Base-by-base conservation (phyloP, 2,797 vertebrate genomes). In the Momotus momota region DNA sequence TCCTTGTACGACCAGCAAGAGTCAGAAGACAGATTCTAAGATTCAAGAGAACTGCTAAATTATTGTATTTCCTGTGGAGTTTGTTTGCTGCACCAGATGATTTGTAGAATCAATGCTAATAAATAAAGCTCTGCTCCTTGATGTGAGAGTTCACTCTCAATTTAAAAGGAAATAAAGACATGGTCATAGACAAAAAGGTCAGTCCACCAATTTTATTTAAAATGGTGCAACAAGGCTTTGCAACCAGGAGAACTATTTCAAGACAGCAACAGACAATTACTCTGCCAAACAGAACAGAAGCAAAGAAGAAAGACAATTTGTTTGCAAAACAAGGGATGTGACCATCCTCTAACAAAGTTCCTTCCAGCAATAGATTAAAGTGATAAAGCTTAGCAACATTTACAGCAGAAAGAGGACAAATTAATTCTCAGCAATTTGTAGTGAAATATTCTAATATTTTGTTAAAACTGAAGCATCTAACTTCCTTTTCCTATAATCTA, bases 211-310 rank as follows among this genome's bases (percentile, higher is more conserved):
- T 91, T 96, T 84, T 89, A 95, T 97, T 94, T 93, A 81, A 89
- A 95, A 91, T 54, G 69, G 16, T 55, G 64, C 43, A 96, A 86
- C 52, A 86, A 80, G 60, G 29, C 6, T 89, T 89, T 93, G 64
- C 62, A 87, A 54, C 40, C 54, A 92, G 58, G 33, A 90, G 41
- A 94, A 48, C 43, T 66, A 72, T 70, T 85, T 55, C 49, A 94
- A 90, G 61, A 84, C 73, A 95, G 57, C 74, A 94, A 90, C 71
- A 92, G 61, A 61, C 75, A 96, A 97, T 97, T 97, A 96, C 46
- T 90, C 33, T 86, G 61, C 79, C 83, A 96, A 94, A 88, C 72
- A 96, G 95, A 97, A 94, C 33, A 94, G 80, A 90, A 91, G 51
- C 9, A 19, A 86, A 83, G 78, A 93, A 86, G 29, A 86, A 97